Conservation (phyloP, 1,140 invertebrate species). For the Elymnias hypermnestra region DNA sequence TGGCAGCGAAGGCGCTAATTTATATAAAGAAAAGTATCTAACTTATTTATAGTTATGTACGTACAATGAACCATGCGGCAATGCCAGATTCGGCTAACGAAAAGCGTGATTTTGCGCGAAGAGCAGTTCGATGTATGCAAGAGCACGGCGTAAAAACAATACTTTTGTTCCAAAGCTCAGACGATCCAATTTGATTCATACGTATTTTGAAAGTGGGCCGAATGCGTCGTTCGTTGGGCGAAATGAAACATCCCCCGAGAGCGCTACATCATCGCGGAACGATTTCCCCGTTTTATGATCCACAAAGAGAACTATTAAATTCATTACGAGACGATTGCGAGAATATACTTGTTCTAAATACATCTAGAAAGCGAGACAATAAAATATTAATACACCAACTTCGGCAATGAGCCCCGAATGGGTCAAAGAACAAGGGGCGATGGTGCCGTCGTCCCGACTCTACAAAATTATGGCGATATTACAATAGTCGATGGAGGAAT, state of each 20-base stretch:
- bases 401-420: slow-evolving; percentile 32
- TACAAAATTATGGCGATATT: slow-evolving; percentile 36
- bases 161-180: too few relatives aligned
- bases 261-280: slow-evolving; percentile 12
- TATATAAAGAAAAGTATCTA: too few relatives aligned
- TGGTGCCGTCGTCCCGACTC: slow-evolving; percentile 32
- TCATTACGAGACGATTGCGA: slow-evolving; percentile 20
- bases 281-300: slow-evolving; percentile 11
- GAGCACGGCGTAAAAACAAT: too few relatives aligned
- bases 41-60: too few relatives aligned
- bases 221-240: not conserved
- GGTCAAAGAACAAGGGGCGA: slow-evolving; percentile 31
- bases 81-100: too few relatives aligned
- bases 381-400: slow-evolving; percentile 43
- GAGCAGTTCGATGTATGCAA: too few relatives aligned
- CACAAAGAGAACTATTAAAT: slow-evolving; percentile 15
- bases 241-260: slow-evolving; percentile 12
- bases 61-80: too few relatives aligned
- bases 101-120: too few relatives aligned
- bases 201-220: not conserved
- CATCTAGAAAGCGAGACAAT: slow-evolving; percentile 39
- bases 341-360: slow-evolving; percentile 47
- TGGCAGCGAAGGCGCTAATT: too few relatives aligned
- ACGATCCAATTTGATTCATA: too few relatives aligned
- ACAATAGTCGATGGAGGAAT: slow-evolving; percentile 31